Conservation (phyloP, 2,797 vertebrate species). For the Neosilurus mollespiculum region DNA sequence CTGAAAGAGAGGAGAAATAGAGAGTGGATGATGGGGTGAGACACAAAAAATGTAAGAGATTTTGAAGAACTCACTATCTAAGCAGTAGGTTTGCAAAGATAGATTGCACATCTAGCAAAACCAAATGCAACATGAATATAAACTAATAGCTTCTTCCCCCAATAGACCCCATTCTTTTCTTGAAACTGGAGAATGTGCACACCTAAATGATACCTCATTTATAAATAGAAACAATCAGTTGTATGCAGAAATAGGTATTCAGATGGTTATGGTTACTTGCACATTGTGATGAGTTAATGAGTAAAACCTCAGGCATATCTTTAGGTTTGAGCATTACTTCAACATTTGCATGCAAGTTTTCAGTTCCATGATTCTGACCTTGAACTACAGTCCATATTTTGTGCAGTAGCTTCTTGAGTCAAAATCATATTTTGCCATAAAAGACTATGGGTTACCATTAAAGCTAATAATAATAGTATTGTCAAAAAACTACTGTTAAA, state of each 20-base stretch:
- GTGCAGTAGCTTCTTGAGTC: background rate
- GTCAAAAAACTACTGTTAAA: background rate
- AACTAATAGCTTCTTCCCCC: constrained; percentile 8
- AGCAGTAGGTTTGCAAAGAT: background rate
- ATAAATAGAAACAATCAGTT: background rate
- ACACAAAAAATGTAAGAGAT: constrained; percentile 16
- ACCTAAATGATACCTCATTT: background rate
- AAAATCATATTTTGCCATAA: background rate
- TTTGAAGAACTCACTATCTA: background rate
- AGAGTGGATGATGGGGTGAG: constrained; percentile 5
- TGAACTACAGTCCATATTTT: background rate
- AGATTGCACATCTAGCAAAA: background rate
- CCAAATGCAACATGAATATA: constrained; percentile 27
- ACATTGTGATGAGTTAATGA: background rate
- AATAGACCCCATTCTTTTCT: background rate
- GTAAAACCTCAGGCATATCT: background rate
- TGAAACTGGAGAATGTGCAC: background rate
- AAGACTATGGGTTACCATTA: background rate
- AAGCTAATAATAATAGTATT: background rate
- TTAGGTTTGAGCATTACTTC: background rate
- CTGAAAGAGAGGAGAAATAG: constrained; percentile 63
- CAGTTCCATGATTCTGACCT: background rate
- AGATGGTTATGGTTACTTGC: background rate
- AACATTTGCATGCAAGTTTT: background rate
- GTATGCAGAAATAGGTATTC: background rate